Evolutionary conservation across 1,140 invertebrate genomes (phyloP).

Genomic region (Aphis gossypii): DNA sequence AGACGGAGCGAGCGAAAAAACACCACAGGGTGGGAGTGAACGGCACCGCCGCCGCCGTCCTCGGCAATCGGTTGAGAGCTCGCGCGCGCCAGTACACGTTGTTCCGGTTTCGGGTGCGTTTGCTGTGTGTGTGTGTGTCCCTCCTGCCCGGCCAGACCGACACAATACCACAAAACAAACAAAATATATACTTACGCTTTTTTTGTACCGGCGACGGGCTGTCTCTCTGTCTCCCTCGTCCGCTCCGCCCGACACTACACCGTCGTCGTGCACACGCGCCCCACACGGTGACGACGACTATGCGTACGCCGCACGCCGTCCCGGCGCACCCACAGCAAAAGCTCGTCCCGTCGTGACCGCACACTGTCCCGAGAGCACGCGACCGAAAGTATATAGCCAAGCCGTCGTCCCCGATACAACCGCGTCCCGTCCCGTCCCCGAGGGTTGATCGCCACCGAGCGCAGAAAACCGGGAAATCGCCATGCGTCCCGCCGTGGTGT

Average conservation of each 20-base stretch:
- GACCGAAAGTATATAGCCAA: background rate
- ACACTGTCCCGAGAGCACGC: no score
- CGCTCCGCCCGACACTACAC: background rate
- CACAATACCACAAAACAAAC: no score
- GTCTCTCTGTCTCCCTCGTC: background rate
- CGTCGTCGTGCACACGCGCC: background rate
- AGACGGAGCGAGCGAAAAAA: background rate
- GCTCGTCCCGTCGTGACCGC: background rate
- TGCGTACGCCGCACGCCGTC: background rate
- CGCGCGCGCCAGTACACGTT: background rate
- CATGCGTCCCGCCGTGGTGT: background rate
- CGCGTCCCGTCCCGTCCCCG: no score
- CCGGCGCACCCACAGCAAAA: background rate
- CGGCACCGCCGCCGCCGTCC: background rate
- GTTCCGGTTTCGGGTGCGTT: conserved; percentile 28
- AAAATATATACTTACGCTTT: background rate
- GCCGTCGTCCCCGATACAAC: background rate
- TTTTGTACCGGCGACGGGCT: background rate
- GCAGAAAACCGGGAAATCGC: background rate
- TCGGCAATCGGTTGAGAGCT: background rate
- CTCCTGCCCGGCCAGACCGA: background rate
- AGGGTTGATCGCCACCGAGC: background rate
- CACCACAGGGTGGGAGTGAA: background rate
- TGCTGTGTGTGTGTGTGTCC: background rate
- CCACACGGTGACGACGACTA: background rate